Evolutionary conservation across 2,888 invertebrate species (phyloP).

Genomic region (Enchytraeus crypticus): DNA sequence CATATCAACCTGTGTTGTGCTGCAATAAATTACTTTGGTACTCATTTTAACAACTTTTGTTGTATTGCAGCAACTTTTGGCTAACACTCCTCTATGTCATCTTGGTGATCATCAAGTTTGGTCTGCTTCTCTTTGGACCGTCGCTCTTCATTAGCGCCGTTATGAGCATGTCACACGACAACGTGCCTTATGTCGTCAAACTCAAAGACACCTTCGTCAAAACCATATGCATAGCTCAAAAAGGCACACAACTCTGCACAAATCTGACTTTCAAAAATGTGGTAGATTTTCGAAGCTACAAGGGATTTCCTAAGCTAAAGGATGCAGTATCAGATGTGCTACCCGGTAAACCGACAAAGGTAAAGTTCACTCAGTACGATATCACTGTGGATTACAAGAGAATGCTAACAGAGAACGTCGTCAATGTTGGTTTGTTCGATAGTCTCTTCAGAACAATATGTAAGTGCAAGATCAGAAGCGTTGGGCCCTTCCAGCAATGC

Average conservation of each 20-base stretch:
- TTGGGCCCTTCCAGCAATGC: constrained; percentile 40
- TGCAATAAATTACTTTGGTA: too few relatives aligned
- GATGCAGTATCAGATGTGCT: neutral
- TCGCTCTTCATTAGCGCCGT: constrained; percentile 37
- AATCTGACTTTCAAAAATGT: neutral
- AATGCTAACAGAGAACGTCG: constrained; percentile 24
- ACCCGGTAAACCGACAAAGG: constrained; percentile 6
- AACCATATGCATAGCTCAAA: constrained; percentile 12
- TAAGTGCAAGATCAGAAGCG: constrained; percentile 37
- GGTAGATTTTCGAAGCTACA: constrained; percentile 1
- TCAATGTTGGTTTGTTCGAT: constrained; percentile 22
- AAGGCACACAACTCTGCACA: neutral
- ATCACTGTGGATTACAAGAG: constrained; percentile 24
- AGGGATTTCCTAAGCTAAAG: constrained; percentile 9
- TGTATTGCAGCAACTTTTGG: too few relatives aligned
- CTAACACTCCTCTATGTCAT: constrained; percentile 37
- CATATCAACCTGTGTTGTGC: too few relatives aligned
- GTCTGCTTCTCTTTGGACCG: constrained; percentile 39
- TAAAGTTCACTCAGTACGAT: constrained; percentile 21
- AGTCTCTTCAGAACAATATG: constrained; percentile 23
- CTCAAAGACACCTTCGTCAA: constrained; percentile 26
- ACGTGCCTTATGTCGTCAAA: constrained; percentile 33
- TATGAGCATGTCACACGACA: constrained; percentile 19
- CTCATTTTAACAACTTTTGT: too few relatives aligned
- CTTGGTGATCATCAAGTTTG: constrained; percentile 34